Evolutionary conservation across 1,140 invertebrate species (phyloP).

Genomic region (Amyelois transitella): DNA sequence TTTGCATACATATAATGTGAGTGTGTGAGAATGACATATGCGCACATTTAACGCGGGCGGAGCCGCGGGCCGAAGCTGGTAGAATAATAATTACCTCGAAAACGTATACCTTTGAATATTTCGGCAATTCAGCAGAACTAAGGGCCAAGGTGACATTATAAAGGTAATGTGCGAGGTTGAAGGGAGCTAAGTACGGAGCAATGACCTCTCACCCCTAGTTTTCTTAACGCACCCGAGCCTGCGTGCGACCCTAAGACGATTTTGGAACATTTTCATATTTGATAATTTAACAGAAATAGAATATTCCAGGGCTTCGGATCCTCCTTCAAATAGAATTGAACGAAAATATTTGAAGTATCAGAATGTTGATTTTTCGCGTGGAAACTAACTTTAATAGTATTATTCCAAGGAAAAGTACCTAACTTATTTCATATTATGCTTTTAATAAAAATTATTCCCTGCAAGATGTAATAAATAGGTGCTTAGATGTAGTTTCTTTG

Average conservation of each 20-base stretch:
- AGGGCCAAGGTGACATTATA: neutral
- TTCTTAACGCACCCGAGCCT: constrained; percentile 33
- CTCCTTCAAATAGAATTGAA: too few species aligned
- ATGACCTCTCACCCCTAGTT: constrained; percentile 56
- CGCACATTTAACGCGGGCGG: too few species aligned
- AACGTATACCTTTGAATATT: neutral
- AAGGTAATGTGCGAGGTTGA: constrained; percentile 28
- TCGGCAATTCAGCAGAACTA: neutral
- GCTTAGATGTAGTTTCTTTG: too few species aligned
- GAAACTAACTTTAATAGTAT: neutral
- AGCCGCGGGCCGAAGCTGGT: too few species aligned
- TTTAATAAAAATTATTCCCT: too few species aligned
- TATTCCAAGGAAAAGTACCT: neutral
- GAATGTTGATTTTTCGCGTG: neutral
- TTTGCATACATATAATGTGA: too few species aligned
- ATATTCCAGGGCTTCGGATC: neutral
- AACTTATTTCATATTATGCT: neutral
- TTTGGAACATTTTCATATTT: constrained; percentile 6
- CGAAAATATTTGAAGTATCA: constrained; percentile 2
- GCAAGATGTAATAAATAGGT: too few species aligned
- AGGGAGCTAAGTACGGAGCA: constrained; percentile 36
- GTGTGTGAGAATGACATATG: too few species aligned
- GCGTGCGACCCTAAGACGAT: constrained; percentile 18
- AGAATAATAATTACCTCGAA: constrained; percentile 2
- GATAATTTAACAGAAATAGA: neutral